phyloP scores from a whole-genome alignment of 2,888 invertebrate genomes.

The Apodemia mormo region DNA sequence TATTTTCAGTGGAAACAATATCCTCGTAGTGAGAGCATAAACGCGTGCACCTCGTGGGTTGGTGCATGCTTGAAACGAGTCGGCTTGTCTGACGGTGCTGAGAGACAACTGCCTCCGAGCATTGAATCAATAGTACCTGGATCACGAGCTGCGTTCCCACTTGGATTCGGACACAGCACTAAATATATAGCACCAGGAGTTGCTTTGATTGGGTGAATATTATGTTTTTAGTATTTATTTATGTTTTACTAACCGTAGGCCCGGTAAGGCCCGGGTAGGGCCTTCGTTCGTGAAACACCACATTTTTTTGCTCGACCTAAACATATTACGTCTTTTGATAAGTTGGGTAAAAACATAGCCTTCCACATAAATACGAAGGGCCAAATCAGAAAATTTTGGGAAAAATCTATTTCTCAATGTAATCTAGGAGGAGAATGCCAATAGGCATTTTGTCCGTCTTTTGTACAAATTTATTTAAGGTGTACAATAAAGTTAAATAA shows the following conservation, averaged over 20 bases:
- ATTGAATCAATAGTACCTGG: conserved; percentile 79
- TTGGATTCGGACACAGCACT: conserved; percentile 94
- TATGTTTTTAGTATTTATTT: background rate
- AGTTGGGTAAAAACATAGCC: too few species aligned
- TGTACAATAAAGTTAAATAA: too few species aligned
- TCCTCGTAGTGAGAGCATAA: conserved; percentile 76
- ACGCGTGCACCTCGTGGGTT: conserved; percentile 78
- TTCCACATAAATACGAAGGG: too few species aligned
- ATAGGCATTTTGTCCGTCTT: too few species aligned
- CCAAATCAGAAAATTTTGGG: too few species aligned
- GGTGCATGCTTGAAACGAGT: conserved; percentile 60
- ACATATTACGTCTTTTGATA: too few species aligned
- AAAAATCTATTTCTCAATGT: too few species aligned
- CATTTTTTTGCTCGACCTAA: too few species aligned
- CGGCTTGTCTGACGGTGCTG: conserved; percentile 69
- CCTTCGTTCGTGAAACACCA: too few species aligned
- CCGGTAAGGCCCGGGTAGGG: too few species aligned
- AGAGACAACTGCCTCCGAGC: conserved; percentile 86
- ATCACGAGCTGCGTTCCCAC: conserved; percentile 93
- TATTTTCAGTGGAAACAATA: conserved; percentile 82
- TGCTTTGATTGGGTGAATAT: conserved; percentile 90
- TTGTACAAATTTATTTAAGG: too few species aligned
- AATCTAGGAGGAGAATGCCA: too few species aligned
- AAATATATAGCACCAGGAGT: conserved; percentile 91
- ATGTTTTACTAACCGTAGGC: background rate